phyloP scores from a whole-genome alignment of 2,888 invertebrate genomes.

The Cataglyphis albicans region DNA sequence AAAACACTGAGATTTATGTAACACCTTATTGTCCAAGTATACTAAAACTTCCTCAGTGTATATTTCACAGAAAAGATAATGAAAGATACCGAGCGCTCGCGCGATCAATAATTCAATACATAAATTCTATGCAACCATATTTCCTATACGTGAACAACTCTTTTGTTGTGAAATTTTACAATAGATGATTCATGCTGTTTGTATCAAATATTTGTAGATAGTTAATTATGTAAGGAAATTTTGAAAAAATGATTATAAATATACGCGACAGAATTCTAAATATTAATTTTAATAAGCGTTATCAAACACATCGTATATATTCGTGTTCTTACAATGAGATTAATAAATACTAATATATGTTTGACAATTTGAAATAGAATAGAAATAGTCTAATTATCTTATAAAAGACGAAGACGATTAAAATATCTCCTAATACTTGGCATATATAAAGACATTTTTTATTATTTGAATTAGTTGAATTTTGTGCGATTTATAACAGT shows the following conservation, averaged over 20 bases:
- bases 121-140: not conserved
- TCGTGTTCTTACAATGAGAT: not conserved
- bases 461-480: not conserved
- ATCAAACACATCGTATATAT: not conserved
- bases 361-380: not conserved
- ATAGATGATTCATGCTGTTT: not conserved
- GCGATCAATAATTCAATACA: slow-evolving; percentile 25
- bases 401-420: not conserved
- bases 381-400: not conserved
- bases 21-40: slow-evolving; percentile 33
- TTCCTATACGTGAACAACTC: not conserved
- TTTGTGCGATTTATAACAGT: not conserved
- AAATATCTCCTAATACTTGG: not conserved
- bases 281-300: not conserved
- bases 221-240: not conserved
- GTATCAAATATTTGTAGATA: not conserved
- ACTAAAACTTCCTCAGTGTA: slow-evolving; percentile 25
- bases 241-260: not conserved
- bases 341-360: not conserved
- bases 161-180: not conserved
- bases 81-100: not conserved
- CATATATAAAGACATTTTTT: not conserved
- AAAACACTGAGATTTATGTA: slow-evolving; percentile 32
- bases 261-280: not conserved
- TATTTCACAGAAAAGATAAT: slow-evolving; percentile 9